Evolutionary conservation across 2,888 invertebrate genomes (phyloP).

Genomic region (Eupsilia transversa): DNA sequence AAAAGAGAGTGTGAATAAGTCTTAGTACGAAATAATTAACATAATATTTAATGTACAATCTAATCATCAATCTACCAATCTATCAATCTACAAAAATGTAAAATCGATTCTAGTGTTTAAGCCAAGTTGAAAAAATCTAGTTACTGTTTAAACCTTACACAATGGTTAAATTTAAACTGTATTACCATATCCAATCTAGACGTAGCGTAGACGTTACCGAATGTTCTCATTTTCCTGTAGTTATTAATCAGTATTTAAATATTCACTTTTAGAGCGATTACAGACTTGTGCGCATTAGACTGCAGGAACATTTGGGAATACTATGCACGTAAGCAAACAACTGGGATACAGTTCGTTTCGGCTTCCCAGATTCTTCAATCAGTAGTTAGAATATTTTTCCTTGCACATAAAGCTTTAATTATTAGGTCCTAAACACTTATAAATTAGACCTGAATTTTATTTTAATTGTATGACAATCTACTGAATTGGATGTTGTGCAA

Average conservation of each 20-base stretch:
- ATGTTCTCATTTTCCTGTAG: neutral
- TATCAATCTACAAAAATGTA: no score
- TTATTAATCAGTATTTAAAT: conserved; percentile 13
- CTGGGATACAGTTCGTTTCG: neutral
- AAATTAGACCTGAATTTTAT: neutral
- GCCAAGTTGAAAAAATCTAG: neutral
- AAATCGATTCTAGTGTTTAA: neutral
- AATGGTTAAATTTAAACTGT: neutral
- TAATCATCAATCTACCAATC: no score
- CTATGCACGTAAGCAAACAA: neutral
- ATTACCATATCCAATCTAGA: neutral
- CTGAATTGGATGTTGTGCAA: neutral
- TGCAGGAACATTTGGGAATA: neutral
- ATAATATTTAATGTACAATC: no score
- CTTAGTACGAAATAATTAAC: neutral
- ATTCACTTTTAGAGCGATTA: neutral
- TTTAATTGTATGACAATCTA: neutral
- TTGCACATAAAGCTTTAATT: neutral
- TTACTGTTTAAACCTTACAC: neutral
- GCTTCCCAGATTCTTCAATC: neutral
- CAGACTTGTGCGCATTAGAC: neutral
- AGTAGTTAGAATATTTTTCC: neutral
- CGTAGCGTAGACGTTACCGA: neutral
- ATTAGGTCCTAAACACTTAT: neutral
- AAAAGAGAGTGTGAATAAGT: neutral